Evolutionary conservation across 2,797 vertebrate genomes (phyloP), one percentile per base, ranked within the genome.

Genomic region (Poeciliopsis paucimaculata): DNA sequence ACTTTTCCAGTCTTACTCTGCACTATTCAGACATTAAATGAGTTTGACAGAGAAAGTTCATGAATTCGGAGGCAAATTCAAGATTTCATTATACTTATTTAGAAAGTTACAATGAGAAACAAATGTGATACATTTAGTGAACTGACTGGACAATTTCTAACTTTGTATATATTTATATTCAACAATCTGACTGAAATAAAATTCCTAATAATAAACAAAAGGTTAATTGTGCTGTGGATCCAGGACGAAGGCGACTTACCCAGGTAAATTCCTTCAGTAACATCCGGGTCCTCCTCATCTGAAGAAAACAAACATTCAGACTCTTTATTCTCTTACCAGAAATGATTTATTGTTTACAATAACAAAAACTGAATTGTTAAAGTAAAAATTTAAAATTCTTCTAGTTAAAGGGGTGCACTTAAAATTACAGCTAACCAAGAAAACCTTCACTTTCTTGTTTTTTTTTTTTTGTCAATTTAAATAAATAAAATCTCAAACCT

Each of bases 261-360:
- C 23, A 94, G 81, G 81, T 95, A 94, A 82, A 95, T 79, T n/a
- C 94, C 93, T 28, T 95, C 93, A 43, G 86, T 85, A 0, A 84
- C 82, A 83, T 95, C 91, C 28, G 72, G 70, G 20, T 97, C 96
- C 41, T 93, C 94, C 60, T 97, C 96, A 84, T 96, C 97, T 97
- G 87, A 23, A 89, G 82, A n/a, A 72, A 77, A 16, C 39, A 77
- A 57, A 79, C 49, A 84, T 41, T 18, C 7, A 72, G 31, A 31
- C 18, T 57, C 46, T 47, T 43, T 12, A 41, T 11, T 82, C 12
- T 79, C 12, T 36, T 8, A 3, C 2, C 41, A 76, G 73, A 39
- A 41, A 68, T 41, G 0, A 68, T 66, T 39, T 66, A 11, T 66
- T 39, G 36, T 66, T 64, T 36, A 7, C 36, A 68, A 26, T 41